Conservation (phyloP, 2,113 vertebrate species). For the sheep (Ovis aries) region DNA sequence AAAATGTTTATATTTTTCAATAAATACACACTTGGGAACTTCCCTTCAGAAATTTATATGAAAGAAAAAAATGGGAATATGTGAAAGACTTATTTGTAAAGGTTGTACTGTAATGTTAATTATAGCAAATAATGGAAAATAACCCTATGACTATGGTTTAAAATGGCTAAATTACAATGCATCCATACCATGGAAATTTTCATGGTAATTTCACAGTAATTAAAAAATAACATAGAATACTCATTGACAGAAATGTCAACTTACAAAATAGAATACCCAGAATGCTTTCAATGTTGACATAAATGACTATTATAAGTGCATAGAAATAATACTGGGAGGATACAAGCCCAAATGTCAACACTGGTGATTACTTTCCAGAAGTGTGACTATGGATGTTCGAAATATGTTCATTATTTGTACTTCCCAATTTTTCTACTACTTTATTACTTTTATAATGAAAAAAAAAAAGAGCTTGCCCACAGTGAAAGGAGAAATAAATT, state of each 20-base stretch:
- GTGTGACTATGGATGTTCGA: neutral
- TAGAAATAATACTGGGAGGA: neutral
- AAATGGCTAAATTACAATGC: neutral
- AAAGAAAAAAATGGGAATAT: slow-evolving; percentile 12
- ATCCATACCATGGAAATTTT: neutral
- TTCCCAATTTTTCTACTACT: neutral
- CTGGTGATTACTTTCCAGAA: neutral
- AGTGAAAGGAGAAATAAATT: neutral
- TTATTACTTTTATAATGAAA: neutral
- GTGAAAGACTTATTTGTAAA: slow-evolving; percentile 17
- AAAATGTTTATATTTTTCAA: neutral
- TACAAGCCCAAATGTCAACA: neutral
- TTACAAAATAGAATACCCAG: slow-evolving; percentile 5
- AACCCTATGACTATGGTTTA: neutral
- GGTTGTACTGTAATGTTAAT: neutral
- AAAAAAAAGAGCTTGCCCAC: neutral
- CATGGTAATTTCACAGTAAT: neutral
- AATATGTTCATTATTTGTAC: neutral
- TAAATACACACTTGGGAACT: neutral
- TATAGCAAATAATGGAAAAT: slow-evolving; percentile 14
- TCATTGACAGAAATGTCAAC: neutral
- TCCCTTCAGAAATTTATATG: neutral
- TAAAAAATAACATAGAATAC: neutral
- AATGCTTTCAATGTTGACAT: neutral
- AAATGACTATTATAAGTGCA: neutral